A percentile compares a stretch with the other conserved stretches of the same genome.
phyloP scores from a whole-genome alignment of 2,888 invertebrate species.

The Sylvicola fuscatus region DNA sequence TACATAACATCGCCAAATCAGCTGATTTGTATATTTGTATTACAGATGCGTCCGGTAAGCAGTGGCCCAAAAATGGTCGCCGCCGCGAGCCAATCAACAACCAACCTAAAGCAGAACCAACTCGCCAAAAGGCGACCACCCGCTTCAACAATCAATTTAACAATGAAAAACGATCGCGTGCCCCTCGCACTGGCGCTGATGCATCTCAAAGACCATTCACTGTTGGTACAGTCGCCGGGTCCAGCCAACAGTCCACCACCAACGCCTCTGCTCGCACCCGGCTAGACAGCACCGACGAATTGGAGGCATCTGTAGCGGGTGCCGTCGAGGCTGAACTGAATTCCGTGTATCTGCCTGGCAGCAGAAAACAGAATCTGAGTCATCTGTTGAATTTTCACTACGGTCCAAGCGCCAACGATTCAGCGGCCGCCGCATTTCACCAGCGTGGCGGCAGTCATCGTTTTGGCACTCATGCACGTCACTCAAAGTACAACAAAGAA shows the following conservation, averaged over 20 bases:
- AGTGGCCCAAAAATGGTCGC: slow-evolving; percentile 14
- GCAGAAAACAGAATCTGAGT: slow-evolving; percentile 82
- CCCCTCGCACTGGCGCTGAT: slow-evolving; percentile 24
- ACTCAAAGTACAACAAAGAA: slow-evolving; percentile 66
- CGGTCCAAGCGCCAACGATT: slow-evolving; percentile 31
- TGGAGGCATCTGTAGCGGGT: slow-evolving; percentile 17
- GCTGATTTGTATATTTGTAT: too few species aligned
- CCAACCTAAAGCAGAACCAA: slow-evolving; percentile 38
- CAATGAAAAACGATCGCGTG: slow-evolving; percentile 38
- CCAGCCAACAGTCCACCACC: slow-evolving; percentile 47
- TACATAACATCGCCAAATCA: too few species aligned
- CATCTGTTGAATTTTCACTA: slow-evolving; percentile 87
- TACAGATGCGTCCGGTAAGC: slow-evolving; percentile 12
- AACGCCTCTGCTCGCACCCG: slow-evolving; percentile 34
- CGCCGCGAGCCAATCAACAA: slow-evolving; percentile 25
- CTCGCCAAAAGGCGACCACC: slow-evolving; percentile 42
- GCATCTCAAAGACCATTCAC: slow-evolving; percentile 26
- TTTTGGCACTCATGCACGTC: too few species aligned
- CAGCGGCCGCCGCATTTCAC: slow-evolving; percentile 14
- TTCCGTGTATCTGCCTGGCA: slow-evolving; percentile 64
- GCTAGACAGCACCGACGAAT: slow-evolving; percentile 14
- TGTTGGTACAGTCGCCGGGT: too few species aligned
- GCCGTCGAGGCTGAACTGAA: slow-evolving; percentile 47
- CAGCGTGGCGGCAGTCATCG: slow-evolving; percentile 7
- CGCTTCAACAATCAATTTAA: slow-evolving; percentile 35